Percentiles rank a stretch among this genome's conserved stretches.
Conservation (phyloP, 2,797 vertebrate species). For the Intellagama lesueurii region DNA sequence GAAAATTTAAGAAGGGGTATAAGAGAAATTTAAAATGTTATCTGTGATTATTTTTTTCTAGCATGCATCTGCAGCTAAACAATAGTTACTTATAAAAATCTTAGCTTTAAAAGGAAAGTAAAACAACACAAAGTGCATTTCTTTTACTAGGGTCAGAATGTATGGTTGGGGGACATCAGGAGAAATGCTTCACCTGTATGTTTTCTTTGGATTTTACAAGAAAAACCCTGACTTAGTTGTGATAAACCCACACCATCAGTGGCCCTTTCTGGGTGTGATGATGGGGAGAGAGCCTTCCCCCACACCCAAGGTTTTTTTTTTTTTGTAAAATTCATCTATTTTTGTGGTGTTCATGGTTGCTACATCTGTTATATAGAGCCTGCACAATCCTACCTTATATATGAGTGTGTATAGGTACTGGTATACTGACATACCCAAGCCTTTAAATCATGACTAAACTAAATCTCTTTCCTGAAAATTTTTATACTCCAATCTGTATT, state of each 20-base stretch:
- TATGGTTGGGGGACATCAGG: too few relatives aligned
- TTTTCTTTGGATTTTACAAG: background rate
- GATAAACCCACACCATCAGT: too few relatives aligned
- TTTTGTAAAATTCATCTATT: background rate
- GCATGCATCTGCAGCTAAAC: background rate
- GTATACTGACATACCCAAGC: background rate
- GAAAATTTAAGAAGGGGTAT: slow-evolving; percentile 26
- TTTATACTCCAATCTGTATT: background rate
- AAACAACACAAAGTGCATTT: background rate
- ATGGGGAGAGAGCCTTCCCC: background rate
- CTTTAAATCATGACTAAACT: background rate
- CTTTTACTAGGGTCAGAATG: too few relatives aligned
- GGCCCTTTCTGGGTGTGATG: too few relatives aligned
- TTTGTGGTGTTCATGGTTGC: background rate
- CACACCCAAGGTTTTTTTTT: background rate
- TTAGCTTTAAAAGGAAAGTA: background rate
- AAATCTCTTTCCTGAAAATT: background rate
- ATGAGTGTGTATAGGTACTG: background rate
- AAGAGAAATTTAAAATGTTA: background rate
- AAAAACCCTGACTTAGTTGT: too few relatives aligned
- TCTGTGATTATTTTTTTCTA: background rate
- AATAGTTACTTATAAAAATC: background rate
- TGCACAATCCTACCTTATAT: background rate
- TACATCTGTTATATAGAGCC: background rate
- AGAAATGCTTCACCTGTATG: background rate